Conservation (phyloP, 2,888 invertebrate genomes). For the Drosophila macrospina region DNA sequence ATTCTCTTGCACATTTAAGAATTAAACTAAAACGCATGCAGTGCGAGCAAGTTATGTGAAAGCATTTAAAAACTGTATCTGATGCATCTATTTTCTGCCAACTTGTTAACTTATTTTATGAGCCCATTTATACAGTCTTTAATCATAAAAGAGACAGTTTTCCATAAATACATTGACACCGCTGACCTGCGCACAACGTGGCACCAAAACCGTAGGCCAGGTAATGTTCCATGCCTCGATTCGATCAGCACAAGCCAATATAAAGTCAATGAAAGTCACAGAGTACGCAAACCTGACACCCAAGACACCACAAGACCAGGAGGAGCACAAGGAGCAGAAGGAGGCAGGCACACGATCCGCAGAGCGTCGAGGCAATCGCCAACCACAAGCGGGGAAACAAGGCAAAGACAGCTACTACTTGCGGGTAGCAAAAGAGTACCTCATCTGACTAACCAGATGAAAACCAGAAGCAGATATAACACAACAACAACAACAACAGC, state of each 20-base stretch:
- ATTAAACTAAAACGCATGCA: not conserved
- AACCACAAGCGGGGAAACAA: slow-evolving; percentile 65
- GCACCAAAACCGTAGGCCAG: not conserved
- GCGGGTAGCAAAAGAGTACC: slow-evolving; percentile 40
- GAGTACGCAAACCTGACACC: slow-evolving; percentile 24
- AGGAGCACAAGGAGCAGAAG: not conserved
- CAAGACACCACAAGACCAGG: slow-evolving; percentile 10
- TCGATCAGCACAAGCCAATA: slow-evolving; percentile 8
- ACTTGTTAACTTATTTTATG: slow-evolving; percentile 9
- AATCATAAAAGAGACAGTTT: slow-evolving; percentile 4
- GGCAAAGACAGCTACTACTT: slow-evolving; percentile 61
- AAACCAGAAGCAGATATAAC: slow-evolving; percentile 63
- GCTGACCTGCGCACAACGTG: slow-evolving; percentile 16
- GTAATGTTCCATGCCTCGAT: slow-evolving; percentile 8
- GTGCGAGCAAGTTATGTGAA: not conserved
- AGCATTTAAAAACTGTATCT: not conserved
- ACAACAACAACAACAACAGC: slow-evolving; percentile 11
- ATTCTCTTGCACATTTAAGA: too few relatives aligned
- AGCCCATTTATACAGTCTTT: slow-evolving; percentile 10
- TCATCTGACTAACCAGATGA: slow-evolving; percentile 26
- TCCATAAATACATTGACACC: slow-evolving; percentile 11
- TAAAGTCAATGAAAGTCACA: slow-evolving; percentile 12
- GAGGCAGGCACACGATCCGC: slow-evolving; percentile 38
- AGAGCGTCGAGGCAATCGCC: slow-evolving; percentile 30
- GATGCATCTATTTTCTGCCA: not conserved